Conservation (phyloP, 1,140 invertebrate species). For the Philotrypesis tridentata region DNA sequence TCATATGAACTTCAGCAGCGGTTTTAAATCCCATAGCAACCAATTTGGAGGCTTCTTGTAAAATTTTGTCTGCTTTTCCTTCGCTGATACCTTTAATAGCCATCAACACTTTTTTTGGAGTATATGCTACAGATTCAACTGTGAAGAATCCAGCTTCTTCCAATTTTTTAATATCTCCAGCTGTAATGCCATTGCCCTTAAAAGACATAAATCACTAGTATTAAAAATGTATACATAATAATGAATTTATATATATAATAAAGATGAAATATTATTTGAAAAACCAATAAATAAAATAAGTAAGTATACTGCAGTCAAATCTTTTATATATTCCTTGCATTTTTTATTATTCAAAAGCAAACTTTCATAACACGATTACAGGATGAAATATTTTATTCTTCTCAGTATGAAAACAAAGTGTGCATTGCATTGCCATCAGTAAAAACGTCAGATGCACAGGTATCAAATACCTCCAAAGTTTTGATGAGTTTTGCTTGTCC, state of each 20-base stretch:
- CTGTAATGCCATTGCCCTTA: slow-evolving; percentile 90
- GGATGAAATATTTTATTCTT: too few species aligned
- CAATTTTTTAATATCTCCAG: slow-evolving; percentile 94
- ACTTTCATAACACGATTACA: too few species aligned
- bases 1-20: slow-evolving; percentile 96
- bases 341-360: background rate
- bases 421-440: too few species aligned
- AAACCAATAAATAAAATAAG: too few species aligned
- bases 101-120: slow-evolving; percentile 92
- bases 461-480: slow-evolving; percentile 61
- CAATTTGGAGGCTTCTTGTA: slow-evolving; percentile 92
- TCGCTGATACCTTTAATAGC: slow-evolving; percentile 98
- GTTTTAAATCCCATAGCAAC: slow-evolving; percentile 99
- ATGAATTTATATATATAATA: too few species aligned
- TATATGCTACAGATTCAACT: slow-evolving; percentile 95
- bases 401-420: slow-evolving; percentile 4
- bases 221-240: background rate
- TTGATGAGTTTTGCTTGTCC: slow-evolving; percentile 65
- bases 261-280: too few species aligned
- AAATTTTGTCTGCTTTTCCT: slow-evolving; percentile 96
- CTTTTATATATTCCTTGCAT: too few species aligned
- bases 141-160: slow-evolving; percentile 95
- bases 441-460: background rate
- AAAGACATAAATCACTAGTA: slow-evolving; percentile 51
- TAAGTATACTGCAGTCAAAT: too few species aligned